Conservation (phyloP, 2,797 vertebrate genomes). For the Phoxinus dragarum region DNA sequence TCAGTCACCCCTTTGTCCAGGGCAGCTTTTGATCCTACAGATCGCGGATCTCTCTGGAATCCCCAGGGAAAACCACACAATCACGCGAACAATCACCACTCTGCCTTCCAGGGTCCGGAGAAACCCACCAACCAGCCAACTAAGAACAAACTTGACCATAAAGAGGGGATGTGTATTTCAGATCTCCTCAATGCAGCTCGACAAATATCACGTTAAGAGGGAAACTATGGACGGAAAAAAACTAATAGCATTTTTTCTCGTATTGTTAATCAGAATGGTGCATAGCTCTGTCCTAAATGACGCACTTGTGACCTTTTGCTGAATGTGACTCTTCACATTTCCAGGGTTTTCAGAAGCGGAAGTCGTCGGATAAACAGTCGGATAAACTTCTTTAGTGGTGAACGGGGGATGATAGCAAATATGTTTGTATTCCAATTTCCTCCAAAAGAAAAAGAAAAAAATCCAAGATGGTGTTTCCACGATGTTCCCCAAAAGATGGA, state of each 20-base stretch:
- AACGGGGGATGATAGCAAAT: background rate
- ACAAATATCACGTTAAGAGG: background rate
- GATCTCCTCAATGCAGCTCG: slow-evolving; percentile 2
- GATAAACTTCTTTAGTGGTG: background rate
- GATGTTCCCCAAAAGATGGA: background rate
- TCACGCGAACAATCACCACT: slow-evolving; percentile 70
- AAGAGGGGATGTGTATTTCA: slow-evolving; percentile 15
- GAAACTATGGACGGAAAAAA: slow-evolving; percentile 3
- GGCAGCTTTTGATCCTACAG: slow-evolving; percentile 80
- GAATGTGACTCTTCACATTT: background rate
- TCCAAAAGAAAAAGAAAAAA: background rate
- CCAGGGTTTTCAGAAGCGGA: background rate
- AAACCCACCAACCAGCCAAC: slow-evolving; percentile 60
- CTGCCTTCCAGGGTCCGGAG: slow-evolving; percentile 72
- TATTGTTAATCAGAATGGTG: background rate
- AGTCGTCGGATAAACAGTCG: background rate
- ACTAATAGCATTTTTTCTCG: slow-evolving; percentile 14
- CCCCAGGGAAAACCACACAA: slow-evolving; percentile 56
- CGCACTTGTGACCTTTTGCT: background rate
- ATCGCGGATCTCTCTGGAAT: slow-evolving; percentile 33
- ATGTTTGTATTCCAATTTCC: background rate
- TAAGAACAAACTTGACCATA: slow-evolving; percentile 61
- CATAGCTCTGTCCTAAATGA: slow-evolving; percentile 20
- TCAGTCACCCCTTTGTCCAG: slow-evolving; percentile 87
- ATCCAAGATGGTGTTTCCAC: background rate